Conservation (phyloP, 2,888 invertebrate genomes). For the Hybos culiciformis region DNA sequence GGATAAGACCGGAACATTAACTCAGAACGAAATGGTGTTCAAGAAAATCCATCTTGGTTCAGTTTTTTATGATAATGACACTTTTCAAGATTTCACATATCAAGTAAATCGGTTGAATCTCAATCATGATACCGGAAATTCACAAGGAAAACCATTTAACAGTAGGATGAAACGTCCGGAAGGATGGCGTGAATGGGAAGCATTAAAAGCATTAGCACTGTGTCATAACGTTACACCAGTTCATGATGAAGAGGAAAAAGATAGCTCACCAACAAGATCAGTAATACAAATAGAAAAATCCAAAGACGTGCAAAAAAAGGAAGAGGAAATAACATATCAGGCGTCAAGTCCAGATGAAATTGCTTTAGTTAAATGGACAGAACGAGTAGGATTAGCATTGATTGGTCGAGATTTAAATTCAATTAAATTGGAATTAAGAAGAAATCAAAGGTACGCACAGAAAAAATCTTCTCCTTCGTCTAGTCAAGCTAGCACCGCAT, state of each 20-base stretch:
- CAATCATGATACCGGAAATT: neutral
- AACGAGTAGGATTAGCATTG: conserved; percentile 55
- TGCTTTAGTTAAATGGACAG: conserved; percentile 81
- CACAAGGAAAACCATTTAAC: conserved; percentile 10
- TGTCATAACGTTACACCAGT: conserved; percentile 99
- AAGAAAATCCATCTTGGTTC: conserved; percentile 91
- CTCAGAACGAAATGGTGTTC: conserved; percentile 98
- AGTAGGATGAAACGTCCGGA: conserved; percentile 49
- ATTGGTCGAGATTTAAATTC: conserved; percentile 44
- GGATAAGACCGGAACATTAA: conserved; percentile 96
- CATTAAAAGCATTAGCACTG: conserved; percentile 84
- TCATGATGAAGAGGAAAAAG: conserved; percentile 46
- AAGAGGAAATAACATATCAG: conserved; percentile 39
- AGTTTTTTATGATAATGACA: conserved; percentile 69
- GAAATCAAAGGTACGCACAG: conserved; percentile 9
- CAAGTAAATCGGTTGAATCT: neutral
- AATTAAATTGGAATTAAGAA: conserved; percentile 37
- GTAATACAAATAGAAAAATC: conserved; percentile 29
- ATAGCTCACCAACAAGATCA: conserved; percentile 32
- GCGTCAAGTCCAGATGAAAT: conserved; percentile 91
- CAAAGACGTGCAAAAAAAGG: conserved; percentile 18
- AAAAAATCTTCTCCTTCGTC: conserved; percentile 16
- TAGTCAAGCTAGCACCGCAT: conserved; percentile 18
- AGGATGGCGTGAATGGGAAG: conserved; percentile 68
- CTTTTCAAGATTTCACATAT: conserved; percentile 22